Percentiles rank a stretch among this genome's conserved stretches.
Evolutionary conservation across 2,888 invertebrate species (phyloP).

Genomic region (Amiota minor): DNA sequence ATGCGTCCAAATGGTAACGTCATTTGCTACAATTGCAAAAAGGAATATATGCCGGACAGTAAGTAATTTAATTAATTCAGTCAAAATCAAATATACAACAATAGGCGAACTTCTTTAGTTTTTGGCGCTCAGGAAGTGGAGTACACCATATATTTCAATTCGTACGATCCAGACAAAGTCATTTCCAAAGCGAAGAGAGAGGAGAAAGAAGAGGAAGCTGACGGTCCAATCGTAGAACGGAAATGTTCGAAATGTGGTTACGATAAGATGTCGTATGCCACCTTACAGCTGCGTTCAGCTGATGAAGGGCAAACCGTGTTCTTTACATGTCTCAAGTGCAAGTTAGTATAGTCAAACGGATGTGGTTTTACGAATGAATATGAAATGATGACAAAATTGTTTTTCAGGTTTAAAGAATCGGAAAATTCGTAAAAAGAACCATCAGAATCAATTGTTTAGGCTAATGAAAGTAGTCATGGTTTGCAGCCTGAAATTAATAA

Average conservation of each 20-base stretch:
- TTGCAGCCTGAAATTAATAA: constrained; percentile 62
- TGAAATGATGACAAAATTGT: not conserved
- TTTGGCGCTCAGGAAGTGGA: constrained; percentile 79
- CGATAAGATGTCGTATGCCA: constrained; percentile 95
- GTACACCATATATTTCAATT: constrained; percentile 84
- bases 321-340: constrained; percentile 94
- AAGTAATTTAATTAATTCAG: constrained; percentile 55
- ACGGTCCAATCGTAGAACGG: constrained; percentile 87
- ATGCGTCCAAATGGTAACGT: constrained; percentile 79
- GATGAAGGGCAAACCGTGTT: constrained; percentile 99
- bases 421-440: constrained; percentile 67
- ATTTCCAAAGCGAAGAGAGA: constrained; percentile 64
- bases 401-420: constrained; percentile 69
- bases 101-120: constrained; percentile 74
- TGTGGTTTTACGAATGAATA: not conserved
- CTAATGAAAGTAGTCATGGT: constrained; percentile 69
- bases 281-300: constrained; percentile 94
- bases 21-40: constrained; percentile 81
- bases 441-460: too few species aligned
- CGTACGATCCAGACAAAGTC: constrained; percentile 72
- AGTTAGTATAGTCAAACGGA: constrained; percentile 57
- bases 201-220: constrained; percentile 75
- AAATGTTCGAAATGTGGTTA: constrained; percentile 91
- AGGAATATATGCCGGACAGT: constrained; percentile 79
- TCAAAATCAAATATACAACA: not conserved